Conservation (phyloP, 2,113 vertebrate genomes). For the Oncorhynchus gorbuscha region DNA sequence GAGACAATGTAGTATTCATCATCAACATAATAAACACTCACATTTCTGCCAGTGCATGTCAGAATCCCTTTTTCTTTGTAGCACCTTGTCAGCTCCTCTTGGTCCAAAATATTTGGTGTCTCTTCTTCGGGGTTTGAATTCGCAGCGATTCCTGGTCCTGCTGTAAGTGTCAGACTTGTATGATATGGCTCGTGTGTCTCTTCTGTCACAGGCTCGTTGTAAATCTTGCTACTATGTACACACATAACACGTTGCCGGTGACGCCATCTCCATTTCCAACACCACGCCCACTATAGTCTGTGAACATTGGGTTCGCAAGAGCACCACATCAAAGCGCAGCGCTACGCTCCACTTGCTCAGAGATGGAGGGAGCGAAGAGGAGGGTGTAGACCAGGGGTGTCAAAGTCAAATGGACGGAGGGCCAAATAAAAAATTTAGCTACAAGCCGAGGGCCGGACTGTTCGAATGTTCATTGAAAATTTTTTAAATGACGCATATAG, state of each 20-base stretch:
- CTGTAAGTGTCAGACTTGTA: not conserved
- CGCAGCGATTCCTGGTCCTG: not conserved
- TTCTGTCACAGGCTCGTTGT: not conserved
- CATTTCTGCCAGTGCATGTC: conserved; percentile 80
- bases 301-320: too few relatives aligned
- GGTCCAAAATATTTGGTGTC: not conserved
- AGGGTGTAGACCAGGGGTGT: too few relatives aligned
- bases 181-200: not conserved
- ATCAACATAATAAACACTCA: conserved; percentile 50
- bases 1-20: too few relatives aligned
- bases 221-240: conserved; percentile 1
- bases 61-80: conserved; percentile 59
- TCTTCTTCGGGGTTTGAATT: not conserved
- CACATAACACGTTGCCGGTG: conserved; percentile 17
- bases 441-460: too few relatives aligned
- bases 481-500: too few relatives aligned
- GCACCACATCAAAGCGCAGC: too few relatives aligned
- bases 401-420: too few relatives aligned
- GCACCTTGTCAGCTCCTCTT: conserved; percentile 42
- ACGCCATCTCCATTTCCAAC: not conserved
- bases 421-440: too few relatives aligned
- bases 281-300: too few relatives aligned
- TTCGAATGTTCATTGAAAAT: too few relatives aligned
- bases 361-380: too few relatives aligned
- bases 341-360: too few relatives aligned